Conservation (phyloP, 2,113 vertebrate species). For the Oreocharis arfaki region DNA sequence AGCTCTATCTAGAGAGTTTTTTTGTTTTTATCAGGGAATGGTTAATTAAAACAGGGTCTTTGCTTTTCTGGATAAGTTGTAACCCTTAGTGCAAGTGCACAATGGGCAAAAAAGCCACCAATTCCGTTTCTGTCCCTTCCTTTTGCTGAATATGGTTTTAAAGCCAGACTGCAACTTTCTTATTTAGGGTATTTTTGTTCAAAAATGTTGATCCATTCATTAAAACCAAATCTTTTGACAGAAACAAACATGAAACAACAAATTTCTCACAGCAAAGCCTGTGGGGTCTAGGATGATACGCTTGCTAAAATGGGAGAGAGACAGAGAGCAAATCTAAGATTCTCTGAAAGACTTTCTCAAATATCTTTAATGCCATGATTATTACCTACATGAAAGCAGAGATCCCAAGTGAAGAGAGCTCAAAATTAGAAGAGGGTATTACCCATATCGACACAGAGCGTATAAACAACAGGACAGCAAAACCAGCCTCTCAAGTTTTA, state of each 20-base stretch:
- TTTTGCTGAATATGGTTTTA: background rate
- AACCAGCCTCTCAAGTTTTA: background rate
- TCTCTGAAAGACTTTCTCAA: background rate
- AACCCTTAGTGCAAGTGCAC: background rate
- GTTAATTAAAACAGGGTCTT: background rate
- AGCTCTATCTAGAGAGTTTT: background rate
- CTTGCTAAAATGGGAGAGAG: background rate
- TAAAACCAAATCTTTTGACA: background rate
- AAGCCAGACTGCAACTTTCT: background rate
- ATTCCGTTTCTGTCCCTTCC: background rate
- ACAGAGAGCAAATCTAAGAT: background rate
- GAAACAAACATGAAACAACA: background rate
- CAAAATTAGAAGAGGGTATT: background rate
- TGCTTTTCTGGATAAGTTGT: background rate
- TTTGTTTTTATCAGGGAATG: background rate
- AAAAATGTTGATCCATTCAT: background rate
- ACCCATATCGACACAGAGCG: rapidly evolving
- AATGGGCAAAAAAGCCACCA: background rate
- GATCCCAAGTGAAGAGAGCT: background rate
- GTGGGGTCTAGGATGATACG: background rate
- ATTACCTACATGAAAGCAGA: background rate
- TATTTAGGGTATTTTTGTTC: background rate
- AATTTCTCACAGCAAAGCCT: background rate
- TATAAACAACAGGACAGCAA: background rate
- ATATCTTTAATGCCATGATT: background rate